Percentiles rank a stretch among this genome's conserved stretches.
These are phyloP conservation scores for Aegotheles bennettii DNA, from an alignment of 2,113 vertebrate genomes.

Conservation along the genomic window DNA sequence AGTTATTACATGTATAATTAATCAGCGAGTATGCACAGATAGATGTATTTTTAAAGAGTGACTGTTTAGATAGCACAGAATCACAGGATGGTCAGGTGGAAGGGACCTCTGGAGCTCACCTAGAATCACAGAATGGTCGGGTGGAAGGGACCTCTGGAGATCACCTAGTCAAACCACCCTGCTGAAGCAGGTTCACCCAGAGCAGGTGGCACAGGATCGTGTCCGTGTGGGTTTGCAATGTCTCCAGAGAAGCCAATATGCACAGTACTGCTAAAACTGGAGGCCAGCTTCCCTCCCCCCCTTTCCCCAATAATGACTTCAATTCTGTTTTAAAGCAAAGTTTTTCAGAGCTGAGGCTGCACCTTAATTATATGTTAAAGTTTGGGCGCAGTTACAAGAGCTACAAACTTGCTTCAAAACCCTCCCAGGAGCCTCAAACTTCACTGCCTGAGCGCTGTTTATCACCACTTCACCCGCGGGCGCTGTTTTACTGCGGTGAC, in stretches of 20 bases:
- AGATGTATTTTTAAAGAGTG: neutral
- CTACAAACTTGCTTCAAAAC: neutral
- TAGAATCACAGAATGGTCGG: too few relatives aligned
- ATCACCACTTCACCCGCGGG: accelerated
- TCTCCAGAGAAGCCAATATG: too few relatives aligned
- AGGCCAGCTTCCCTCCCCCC: neutral
- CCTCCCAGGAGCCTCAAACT: neutral
- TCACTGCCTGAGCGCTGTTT: accelerated
- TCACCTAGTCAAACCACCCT: too few relatives aligned
- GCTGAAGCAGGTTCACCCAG: too few relatives aligned
- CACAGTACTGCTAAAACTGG: neutral
- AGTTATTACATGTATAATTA: neutral
- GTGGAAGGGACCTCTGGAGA: too few relatives aligned
- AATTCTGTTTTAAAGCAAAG: neutral
- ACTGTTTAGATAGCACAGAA: neutral
- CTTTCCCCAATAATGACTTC: neutral
- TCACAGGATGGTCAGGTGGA: too few relatives aligned
- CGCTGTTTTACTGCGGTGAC: neutral
- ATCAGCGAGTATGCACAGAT: neutral
- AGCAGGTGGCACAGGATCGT: too few relatives aligned
- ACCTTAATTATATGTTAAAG: neutral
- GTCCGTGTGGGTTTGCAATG: too few relatives aligned
- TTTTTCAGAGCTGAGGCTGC: neutral
- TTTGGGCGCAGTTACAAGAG: neutral
- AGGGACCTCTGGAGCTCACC: too few relatives aligned